These are phyloP conservation scores for Lasioglossum calceatum DNA, from an alignment of 2,888 invertebrate genomes.

Conservation along the genomic window DNA sequence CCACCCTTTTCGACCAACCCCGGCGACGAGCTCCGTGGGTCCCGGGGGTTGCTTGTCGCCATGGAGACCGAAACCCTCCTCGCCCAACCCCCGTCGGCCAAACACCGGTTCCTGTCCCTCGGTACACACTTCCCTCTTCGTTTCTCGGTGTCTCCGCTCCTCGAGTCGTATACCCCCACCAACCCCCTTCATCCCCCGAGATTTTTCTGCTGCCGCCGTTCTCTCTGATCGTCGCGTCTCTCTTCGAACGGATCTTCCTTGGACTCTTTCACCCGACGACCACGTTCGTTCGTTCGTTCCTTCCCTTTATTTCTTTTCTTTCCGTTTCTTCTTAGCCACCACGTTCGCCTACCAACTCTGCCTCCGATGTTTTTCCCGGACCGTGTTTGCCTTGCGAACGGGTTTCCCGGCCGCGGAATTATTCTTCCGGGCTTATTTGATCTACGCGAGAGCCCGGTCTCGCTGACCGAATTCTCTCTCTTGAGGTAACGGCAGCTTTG, in stretches of 20 bases:
- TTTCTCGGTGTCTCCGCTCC: constrained; percentile 57
- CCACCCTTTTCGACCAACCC: constrained; percentile 83
- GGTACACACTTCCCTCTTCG: constrained; percentile 63
- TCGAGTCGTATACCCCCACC: constrained; percentile 15
- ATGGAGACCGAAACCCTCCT: constrained; percentile 81
- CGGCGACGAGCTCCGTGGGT: constrained; percentile 80
- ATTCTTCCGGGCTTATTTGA: constrained; percentile 1
- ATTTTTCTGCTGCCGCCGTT: background rate
- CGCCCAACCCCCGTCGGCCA: constrained; percentile 77
- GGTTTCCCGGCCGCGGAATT: constrained; percentile 1
- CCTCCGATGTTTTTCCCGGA: background rate
- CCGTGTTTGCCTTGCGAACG: background rate
- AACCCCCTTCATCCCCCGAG: background rate
- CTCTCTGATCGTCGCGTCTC: constrained; percentile 6
- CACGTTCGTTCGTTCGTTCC: background rate
- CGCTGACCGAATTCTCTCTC: constrained; percentile 5
- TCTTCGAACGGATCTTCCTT: background rate
- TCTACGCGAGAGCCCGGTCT: background rate
- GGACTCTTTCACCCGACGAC: background rate
- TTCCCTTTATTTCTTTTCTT: background rate
- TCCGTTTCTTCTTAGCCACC: background rate
- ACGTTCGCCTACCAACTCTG: background rate
- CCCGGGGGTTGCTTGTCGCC: constrained; percentile 84
- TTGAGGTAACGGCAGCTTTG: background rate
- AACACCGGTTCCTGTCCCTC: constrained; percentile 74